Evolutionary conservation across 1,140 invertebrate genomes (phyloP).

Genomic region (Bemisia tabaci): DNA sequence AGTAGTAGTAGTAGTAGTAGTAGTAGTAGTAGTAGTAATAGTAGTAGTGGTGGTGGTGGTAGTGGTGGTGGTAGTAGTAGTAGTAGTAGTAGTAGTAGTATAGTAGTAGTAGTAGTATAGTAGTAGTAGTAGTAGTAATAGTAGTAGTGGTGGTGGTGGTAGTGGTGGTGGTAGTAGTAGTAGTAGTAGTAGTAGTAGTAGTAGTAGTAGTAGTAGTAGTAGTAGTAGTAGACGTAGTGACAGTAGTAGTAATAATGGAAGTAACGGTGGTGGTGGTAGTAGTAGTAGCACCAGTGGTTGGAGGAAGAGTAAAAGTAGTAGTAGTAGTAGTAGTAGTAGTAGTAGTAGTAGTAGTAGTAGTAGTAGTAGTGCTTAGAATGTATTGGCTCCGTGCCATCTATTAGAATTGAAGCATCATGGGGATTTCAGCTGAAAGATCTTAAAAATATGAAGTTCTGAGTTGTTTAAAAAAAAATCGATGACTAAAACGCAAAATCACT

Average conservation of each 20-base stretch:
- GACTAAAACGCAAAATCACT: no score
- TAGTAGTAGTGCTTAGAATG: conserved; percentile 2
- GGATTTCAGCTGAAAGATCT: no score
- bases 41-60: conserved; percentile 8
- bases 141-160: conserved; percentile 5
- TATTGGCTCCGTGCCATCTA: no score
- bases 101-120: no score
- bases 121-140: no score
- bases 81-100: conserved; percentile 7
- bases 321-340: conserved; percentile 3
- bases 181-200: conserved; percentile 8
- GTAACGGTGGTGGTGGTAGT: conserved; percentile 6
- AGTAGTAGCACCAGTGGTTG: conserved; percentile 6
- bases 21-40: conserved; percentile 7
- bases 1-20: conserved; percentile 9
- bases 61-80: conserved; percentile 9
- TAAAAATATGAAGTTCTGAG: no score
- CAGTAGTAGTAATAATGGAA: conserved; percentile 1
- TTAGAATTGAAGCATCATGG: no score
- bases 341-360: conserved; percentile 3
- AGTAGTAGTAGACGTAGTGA: no score
- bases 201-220: conserved; percentile 10
- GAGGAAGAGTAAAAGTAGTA: neutral
- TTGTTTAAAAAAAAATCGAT: no score
- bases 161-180: conserved; percentile 8